phyloP scores from a whole-genome alignment of 2,888 invertebrate species.

The Tetanocera ferruginea region DNA sequence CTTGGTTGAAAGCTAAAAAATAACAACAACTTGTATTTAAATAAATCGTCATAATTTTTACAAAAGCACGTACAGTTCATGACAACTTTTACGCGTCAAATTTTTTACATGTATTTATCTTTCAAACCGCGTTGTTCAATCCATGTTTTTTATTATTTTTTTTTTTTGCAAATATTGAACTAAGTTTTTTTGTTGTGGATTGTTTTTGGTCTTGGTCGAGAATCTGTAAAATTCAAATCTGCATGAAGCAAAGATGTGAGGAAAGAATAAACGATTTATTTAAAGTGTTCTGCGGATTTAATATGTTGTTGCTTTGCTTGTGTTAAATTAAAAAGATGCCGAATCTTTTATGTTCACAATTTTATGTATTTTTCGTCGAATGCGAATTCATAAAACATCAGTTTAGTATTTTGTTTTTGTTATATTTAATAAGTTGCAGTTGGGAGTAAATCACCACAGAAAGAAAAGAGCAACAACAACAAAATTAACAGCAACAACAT shows the following conservation, averaged over 20 bases:
- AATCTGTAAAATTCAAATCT: conserved; percentile 30
- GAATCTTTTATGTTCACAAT: conserved; percentile 51
- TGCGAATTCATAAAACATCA: conserved; percentile 44
- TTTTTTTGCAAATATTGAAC: neutral
- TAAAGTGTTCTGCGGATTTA: conserved; percentile 52
- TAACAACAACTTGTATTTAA: no score
- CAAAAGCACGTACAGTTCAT: conserved; percentile 19
- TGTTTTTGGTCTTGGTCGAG: neutral
- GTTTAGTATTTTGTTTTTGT: conserved; percentile 14
- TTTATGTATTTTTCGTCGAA: conserved; percentile 56
- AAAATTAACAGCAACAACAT: conserved; percentile 5
- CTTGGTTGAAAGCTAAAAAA: no score
- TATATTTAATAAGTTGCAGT: conserved; percentile 49
- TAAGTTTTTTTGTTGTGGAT: conserved; percentile 1
- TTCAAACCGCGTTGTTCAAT: neutral
- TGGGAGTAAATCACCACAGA: conserved; percentile 43
- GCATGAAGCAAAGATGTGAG: conserved; percentile 16
- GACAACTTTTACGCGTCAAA: neutral
- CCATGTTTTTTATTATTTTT: neutral
- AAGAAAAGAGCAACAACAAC: conserved; percentile 41
- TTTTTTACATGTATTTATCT: neutral
- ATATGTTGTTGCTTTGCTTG: conserved; percentile 42
- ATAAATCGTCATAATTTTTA: conserved; percentile 20
- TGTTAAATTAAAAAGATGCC: conserved; percentile 51
- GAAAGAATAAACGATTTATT: conserved; percentile 53